Evolutionary conservation across 2,113 vertebrate genomes (phyloP).

Genomic region (Egretta garzetta): DNA sequence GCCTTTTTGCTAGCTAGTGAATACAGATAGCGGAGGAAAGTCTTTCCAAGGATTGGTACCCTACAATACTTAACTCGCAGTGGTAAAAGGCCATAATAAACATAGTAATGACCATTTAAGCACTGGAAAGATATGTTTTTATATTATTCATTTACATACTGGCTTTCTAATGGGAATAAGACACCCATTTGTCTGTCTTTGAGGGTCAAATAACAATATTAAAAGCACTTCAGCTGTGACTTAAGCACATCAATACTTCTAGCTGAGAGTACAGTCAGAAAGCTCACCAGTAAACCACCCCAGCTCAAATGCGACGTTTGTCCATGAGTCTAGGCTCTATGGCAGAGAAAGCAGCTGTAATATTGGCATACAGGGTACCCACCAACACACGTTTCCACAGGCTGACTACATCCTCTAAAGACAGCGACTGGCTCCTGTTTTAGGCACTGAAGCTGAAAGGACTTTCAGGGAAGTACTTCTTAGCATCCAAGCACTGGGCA

Average conservation of each 20-base stretch:
- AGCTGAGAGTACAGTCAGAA: slow-evolving; percentile 13
- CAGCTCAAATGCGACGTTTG: slow-evolving; percentile 1
- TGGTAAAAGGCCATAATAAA: not conserved
- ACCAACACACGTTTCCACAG: not conserved
- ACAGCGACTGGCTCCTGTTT: not conserved
- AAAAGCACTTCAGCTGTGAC: slow-evolving; percentile 32
- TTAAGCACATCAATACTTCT: slow-evolving; percentile 11
- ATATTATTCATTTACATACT: not conserved
- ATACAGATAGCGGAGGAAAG: not conserved
- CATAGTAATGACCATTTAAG: not conserved
- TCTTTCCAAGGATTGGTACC: not conserved
- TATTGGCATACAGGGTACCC: not conserved
- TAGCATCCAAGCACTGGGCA: not conserved
- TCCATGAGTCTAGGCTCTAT: not conserved
- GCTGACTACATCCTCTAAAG: not conserved
- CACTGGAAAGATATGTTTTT: not conserved
- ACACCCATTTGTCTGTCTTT: slow-evolving; percentile 22
- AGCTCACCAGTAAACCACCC: slow-evolving; percentile 46
- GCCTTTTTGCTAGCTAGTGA: not conserved
- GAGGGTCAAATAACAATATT: not conserved
- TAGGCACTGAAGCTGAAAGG: not conserved
- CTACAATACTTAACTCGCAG: not conserved
- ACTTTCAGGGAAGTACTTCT: not conserved
- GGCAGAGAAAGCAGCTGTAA: not conserved
- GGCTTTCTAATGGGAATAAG: slow-evolving; percentile 17